Percentiles rank a stretch among this genome's conserved stretches.
Evolutionary conservation across 2,797 vertebrate genomes (phyloP).

Genomic region (Malurus splendens): DNA sequence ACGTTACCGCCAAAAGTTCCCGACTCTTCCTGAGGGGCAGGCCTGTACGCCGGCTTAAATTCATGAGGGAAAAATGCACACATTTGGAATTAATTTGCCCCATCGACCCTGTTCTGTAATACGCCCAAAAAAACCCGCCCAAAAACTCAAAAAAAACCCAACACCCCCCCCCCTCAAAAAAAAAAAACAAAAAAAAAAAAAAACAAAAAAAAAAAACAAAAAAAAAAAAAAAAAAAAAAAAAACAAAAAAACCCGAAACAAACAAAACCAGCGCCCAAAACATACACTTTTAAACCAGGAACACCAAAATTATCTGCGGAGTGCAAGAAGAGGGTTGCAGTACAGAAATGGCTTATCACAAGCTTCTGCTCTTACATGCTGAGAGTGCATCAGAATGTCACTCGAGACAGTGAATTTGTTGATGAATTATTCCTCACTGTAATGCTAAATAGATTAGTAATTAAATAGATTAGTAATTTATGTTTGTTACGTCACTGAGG

Average conservation of each 20-base stretch:
- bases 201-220: too few species aligned
- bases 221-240: too few species aligned
- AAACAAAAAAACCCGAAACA: too few species aligned
- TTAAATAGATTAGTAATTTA: not conserved
- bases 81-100: rapidly evolving
- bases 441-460: not conserved
- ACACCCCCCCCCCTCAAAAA: too few species aligned
- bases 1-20: rapidly evolving
- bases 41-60: rapidly evolving
- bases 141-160: too few species aligned
- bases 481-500: not conserved
- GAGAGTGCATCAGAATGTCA: not conserved
- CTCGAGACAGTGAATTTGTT: not conserved
- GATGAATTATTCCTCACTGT: not conserved
- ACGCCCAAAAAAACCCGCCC: rapidly evolving
- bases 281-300: not conserved
- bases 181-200: too few species aligned
- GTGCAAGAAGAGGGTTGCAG: not conserved
- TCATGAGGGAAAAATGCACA: rapidly evolving
- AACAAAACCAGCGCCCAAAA: too few species aligned
- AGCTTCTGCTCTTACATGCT: not conserved
- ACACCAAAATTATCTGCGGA: not conserved
- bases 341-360: rapidly evolving
- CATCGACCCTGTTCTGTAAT: not conserved
- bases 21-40: rapidly evolving